These are phyloP conservation scores for Ancistrus triradiatus DNA, from an alignment of 2,113 vertebrate genomes.

Conservation along the genomic window DNA sequence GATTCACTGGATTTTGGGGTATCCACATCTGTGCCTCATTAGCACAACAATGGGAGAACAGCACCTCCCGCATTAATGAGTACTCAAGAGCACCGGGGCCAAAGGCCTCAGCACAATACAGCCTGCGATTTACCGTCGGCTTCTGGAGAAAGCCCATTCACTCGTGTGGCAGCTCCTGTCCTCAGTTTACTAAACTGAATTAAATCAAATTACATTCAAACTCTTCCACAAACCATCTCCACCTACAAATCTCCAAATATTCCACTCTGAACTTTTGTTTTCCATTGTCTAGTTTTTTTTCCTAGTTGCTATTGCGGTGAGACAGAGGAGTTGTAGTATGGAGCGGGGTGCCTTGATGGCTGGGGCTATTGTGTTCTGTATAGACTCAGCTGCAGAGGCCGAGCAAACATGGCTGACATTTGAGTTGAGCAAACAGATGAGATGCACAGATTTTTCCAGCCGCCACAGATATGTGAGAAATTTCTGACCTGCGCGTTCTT, in stretches of 20 bases:
- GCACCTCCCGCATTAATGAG: constrained; percentile 62
- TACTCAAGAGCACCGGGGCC: constrained; percentile 27
- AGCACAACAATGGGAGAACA: constrained; percentile 68
- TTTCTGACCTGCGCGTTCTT: neutral
- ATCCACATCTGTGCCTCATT: constrained; percentile 75
- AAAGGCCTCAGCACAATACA: constrained; percentile 38
- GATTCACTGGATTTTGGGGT: constrained; percentile 54
- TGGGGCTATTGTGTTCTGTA: constrained; percentile 19
- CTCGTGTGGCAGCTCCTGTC: constrained; percentile 35
- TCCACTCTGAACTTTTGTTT: constrained; percentile 3
- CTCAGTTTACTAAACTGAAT: constrained; percentile 36
- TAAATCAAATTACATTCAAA: constrained; percentile 27
- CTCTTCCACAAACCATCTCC: constrained; percentile 18
- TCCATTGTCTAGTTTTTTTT: neutral
- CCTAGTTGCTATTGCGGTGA: constrained; percentile 2
- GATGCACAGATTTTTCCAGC: neutral
- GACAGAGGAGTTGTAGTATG: neutral
- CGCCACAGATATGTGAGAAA: constrained; percentile 1
- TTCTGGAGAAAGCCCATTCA: constrained; percentile 35
- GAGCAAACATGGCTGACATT: constrained; percentile 35
- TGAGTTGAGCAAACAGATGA: constrained; percentile 35
- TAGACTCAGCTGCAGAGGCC: constrained; percentile 32
- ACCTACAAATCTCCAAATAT: neutral
- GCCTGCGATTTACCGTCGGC: constrained; percentile 32
- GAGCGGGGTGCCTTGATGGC: neutral